Base-by-base conservation (phyloP, 2,113 vertebrate species). In the Aythya baeri region DNA sequence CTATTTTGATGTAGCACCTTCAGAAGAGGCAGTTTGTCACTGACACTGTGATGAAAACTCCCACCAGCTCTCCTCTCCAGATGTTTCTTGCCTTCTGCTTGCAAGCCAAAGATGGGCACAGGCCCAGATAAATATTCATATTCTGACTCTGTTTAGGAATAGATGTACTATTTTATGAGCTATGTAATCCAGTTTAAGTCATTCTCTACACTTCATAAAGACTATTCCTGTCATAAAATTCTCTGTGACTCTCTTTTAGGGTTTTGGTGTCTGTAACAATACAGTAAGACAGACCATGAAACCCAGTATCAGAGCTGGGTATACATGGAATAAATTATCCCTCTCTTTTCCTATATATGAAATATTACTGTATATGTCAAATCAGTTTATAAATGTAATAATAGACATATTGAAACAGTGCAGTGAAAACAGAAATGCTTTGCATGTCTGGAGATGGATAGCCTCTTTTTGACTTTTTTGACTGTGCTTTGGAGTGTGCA, bases 1-100 rank as follows among this genome's bases (percentile, higher is more conserved):
- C 50, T 92, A 52, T 88, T 90, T 93, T 93, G 88, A 88, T 34
- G 65, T 31, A 70, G 58, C 49, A 58, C 65, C 82, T 95, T 67
- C 65, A 83, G 62, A 88, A 88, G 5, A 75, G 13, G 46, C 15
- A 78, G 58, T 76, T 93, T 79, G 55, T 86, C 81, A 72, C 38
- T 66, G 74, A 75, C 21, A 11, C 9, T 23, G 41, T 68, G 31
- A 49, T 11, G 18, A 75, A 83, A 93, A 66, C 14, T 57, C 74
- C 38, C 8, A 65, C 82, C 49, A 68, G 52, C 29, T 31, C 25
- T 75, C 34, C 29, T 81, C 75, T 86, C 58, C 67, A 57, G n/a
- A 50, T 34, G 38, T 27, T 41, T 86, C 67, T 90, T 11, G 4
- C 31, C 71, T 43, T 74, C 36, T 83, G 32, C 68, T 90, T 86